Evolutionary conservation across 2,888 invertebrate genomes (phyloP), one percentile per base, ranked within the genome.

Genomic region (Cosmia pyralina): DNA sequence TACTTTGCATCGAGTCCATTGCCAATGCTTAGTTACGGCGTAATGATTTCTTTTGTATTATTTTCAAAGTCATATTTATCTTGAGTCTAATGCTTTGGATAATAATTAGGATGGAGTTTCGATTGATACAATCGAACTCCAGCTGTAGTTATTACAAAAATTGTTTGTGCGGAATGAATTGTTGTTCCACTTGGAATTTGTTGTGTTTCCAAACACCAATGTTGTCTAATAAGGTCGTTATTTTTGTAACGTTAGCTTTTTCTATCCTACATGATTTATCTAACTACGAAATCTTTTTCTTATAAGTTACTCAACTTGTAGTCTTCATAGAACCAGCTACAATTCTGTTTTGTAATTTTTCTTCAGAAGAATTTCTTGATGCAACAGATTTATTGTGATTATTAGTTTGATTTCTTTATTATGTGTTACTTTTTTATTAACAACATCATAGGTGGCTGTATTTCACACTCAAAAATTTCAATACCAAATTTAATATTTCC

Each of bases 1-100:
- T 81, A 82, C 83, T 70, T 87, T 85, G 86, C 83, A 88, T 85
- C 80, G 88, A 89, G 89, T 89, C 90, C 92, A 93, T 90, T 94
- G 92, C 92, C 93, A 93, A 91, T 90, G 89, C 73, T 88, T 87
- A 87, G 77, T 81, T 48, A 65, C 85, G 90, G 84, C 81, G n/a
- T 81, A 92, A 89, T 84, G 68, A 64, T 41, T 44, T 41, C 11
- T 50, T 62, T 52, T 58, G 2, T 60, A 8, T 46, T 19, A 46
- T 34, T 72, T 59, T 22, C 38, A 11, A 22, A 57, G 41, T 68
- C 6, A 52, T 58, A 22, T 75, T 41, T 5, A 66, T 66, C 68
- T 69, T 53, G 11, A n/a, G 7, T 58, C n/a, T 57, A 13, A 38
- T 69, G 22, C 3, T 75, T 59, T 65, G 8, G 17, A 3, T 38